A percentile compares a stretch with the other conserved stretches of the same genome.
These are phyloP conservation scores for Penelope pileata DNA, from an alignment of 2,113 vertebrate genomes.

Conservation along the genomic window DNA sequence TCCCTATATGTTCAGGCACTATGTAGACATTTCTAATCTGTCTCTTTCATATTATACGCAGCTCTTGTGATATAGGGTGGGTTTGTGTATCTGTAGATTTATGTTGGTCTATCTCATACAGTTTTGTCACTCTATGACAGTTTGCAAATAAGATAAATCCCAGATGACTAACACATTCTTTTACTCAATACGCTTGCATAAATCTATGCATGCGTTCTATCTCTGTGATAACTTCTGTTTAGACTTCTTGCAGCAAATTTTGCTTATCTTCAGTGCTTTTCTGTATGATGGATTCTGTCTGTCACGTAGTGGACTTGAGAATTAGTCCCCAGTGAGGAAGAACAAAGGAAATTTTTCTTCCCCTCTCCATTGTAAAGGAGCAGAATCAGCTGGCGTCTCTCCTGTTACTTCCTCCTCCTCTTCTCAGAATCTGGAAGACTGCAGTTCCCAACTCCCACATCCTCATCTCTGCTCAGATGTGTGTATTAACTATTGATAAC, in stretches of 20 bases:
- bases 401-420: background rate
- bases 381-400: background rate
- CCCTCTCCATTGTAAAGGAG: background rate
- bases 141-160: background rate
- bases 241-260: background rate
- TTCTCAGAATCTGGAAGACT: slow-evolving; percentile 52
- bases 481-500: slow-evolving; percentile 14
- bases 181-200: background rate
- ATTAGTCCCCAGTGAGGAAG: background rate
- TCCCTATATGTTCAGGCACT: background rate
- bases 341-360: background rate
- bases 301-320: background rate
- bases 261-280: background rate
- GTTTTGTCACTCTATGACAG: background rate
- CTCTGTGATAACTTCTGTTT: background rate
- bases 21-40: background rate
- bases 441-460: slow-evolving; percentile 42
- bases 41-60: accelerated
- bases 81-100: background rate
- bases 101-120: background rate
- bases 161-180: background rate
- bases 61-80: accelerated
- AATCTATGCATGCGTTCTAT: background rate
- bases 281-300: background rate
- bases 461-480: slow-evolving; percentile 21